Evolutionary conservation across 2,888 invertebrate genomes (phyloP).

Genomic region (Cryptosula pallasiana): DNA sequence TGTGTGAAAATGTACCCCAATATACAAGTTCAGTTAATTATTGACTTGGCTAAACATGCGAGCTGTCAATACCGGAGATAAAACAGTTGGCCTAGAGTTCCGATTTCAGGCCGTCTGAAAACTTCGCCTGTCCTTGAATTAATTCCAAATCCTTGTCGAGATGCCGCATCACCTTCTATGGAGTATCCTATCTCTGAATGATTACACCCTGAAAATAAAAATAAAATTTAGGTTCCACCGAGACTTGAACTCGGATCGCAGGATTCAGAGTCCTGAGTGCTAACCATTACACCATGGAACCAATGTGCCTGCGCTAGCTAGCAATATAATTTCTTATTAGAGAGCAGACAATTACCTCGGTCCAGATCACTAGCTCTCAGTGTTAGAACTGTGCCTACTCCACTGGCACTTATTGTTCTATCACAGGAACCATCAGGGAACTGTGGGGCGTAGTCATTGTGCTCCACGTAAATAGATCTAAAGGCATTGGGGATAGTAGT

Average conservation of each 20-base stretch:
- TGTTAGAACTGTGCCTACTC: constrained; percentile 32
- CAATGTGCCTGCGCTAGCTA: no score
- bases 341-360: neutral
- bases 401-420: constrained; percentile 27
- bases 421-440: constrained; percentile 6
- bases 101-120: neutral
- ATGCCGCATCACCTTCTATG: constrained; percentile 35
- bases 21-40: no score
- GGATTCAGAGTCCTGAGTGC: no score
- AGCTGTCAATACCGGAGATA: neutral
- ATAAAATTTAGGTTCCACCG: neutral
- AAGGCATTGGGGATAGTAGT: neutral
- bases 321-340: neutral
- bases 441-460: constrained; percentile 6
- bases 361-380: constrained; percentile 36
- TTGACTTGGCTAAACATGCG: no score
- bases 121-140: constrained; percentile 39
- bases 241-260: no score
- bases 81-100: neutral
- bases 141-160: constrained; percentile 37
- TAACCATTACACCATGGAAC: no score
- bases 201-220: constrained; percentile 12
- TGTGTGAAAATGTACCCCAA: no score
- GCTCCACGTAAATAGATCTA: neutral
- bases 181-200: constrained; percentile 38